Percentiles rank a stretch among this genome's conserved stretches.
These are phyloP conservation scores for Uropetala carovei DNA, from an alignment of 2,888 invertebrate genomes.

Conservation along the genomic window DNA sequence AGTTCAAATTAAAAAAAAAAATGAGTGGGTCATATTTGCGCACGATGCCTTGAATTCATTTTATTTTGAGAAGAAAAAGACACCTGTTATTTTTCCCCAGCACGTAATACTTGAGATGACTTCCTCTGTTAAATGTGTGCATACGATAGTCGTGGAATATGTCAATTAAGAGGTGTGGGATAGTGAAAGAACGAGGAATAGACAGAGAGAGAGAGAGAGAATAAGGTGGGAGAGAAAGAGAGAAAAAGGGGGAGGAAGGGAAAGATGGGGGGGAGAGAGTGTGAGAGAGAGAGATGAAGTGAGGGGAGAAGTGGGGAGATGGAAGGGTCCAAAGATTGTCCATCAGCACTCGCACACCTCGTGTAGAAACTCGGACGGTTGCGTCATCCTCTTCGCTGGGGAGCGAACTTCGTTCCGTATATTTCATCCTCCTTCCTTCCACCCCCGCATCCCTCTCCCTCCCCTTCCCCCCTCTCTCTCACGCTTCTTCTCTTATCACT, in stretches of 20 bases:
- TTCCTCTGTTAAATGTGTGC: no score
- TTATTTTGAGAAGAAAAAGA: no score
- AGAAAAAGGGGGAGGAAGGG: background rate
- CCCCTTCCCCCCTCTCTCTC: slow-evolving; percentile 50
- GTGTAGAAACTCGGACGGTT: slow-evolving; percentile 10
- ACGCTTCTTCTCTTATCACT: slow-evolving; percentile 57
- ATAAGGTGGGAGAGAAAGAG: background rate
- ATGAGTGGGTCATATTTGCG: no score
- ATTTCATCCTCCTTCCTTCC: slow-evolving; percentile 42
- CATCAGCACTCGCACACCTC: slow-evolving; percentile 37
- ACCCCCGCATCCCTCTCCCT: slow-evolving; percentile 52
- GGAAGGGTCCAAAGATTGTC: slow-evolving; percentile 41
- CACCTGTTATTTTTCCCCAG: no score
- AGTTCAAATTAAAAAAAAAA: no score
- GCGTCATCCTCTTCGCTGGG: slow-evolving; percentile 40
- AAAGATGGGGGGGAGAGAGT: background rate
- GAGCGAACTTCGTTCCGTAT: slow-evolving; percentile 46
- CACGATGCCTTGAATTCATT: no score
- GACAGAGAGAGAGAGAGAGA: background rate
- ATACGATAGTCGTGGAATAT: no score
- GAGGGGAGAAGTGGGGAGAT: background rate
- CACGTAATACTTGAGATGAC: no score
- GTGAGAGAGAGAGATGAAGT: background rate
- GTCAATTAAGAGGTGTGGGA: no score
- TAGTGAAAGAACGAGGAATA: no score